Percentiles rank a stretch among this genome's conserved stretches.
Evolutionary conservation across 2,797 vertebrate species (phyloP).

Genomic region (Brotogeris chrysoptera): DNA sequence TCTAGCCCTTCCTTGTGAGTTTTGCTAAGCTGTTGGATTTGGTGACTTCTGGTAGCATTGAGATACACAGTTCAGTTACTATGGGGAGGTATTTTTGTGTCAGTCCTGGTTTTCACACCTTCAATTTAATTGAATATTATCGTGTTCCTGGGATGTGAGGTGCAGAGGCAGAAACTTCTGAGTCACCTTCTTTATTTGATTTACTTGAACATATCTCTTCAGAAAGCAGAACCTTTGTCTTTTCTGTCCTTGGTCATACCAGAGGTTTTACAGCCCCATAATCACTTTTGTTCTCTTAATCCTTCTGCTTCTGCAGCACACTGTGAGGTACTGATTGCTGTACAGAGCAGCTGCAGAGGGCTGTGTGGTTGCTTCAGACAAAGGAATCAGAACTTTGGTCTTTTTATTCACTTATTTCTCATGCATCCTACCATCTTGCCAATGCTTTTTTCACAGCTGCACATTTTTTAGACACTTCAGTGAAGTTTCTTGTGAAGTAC

Average conservation of each 20-base stretch:
- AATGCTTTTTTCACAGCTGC: not conserved
- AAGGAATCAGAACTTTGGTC: not conserved
- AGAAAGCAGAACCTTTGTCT: not conserved
- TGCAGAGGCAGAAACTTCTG: not conserved
- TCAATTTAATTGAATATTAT: not conserved
- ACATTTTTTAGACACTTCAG: not conserved
- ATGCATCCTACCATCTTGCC: not conserved
- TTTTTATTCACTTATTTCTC: not conserved
- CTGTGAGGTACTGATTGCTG: not conserved
- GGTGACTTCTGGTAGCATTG: not conserved
- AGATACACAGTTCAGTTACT: not conserved
- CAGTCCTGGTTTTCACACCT: not conserved
- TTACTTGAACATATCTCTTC: not conserved
- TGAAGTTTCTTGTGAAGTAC: not conserved
- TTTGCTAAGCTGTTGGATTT: not conserved
- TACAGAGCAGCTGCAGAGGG: not conserved
- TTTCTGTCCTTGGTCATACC: not conserved
- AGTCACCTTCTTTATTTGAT: not conserved
- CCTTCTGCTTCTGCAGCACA: not conserved
- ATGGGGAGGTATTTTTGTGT: not conserved
- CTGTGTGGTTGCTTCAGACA: not conserved
- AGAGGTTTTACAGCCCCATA: not conserved
- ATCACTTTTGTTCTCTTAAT: not conserved
- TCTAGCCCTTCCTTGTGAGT: not conserved
- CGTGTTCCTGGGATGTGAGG: not conserved